Evolutionary conservation across 2,888 invertebrate species (phyloP), one percentile per base, ranked within the genome.

Genomic region (Mechanitis mazaeus): DNA sequence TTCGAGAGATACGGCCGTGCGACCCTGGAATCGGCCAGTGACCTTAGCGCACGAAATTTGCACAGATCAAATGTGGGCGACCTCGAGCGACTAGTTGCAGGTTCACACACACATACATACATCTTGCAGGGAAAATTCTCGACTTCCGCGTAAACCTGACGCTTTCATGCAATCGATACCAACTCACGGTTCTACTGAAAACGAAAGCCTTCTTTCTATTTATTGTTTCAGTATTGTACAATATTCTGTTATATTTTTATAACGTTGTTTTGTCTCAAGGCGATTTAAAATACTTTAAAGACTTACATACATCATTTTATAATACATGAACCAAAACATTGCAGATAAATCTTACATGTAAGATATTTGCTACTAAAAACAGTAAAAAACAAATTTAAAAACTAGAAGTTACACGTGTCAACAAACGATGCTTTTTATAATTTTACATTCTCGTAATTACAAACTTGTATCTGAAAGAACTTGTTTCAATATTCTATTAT

Each of bases 41-140:
- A 87, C 86, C 89, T 84, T 81, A 76, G 76, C 77, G 77, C 81
- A 81, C 87, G 79, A 88, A 89, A 87, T 90, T 90, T 89, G 89
- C 89, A 88, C 89, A 88, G 87, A 87, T 85, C 88, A 85, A 81
- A 89, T 90, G 90, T 90, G 88, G 90, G 88, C 89, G 90, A 87
- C 90, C 90, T 90, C 90, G 89, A 75, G 66, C 76, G 75, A 75
- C 72, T 83, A 81, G 85, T 81, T 88, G 88, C 88, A 88, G 83
- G 82, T 77, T 75, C 71, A 73, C 74, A 31, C 50, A 50, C 50
- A 50, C 78, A 74, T 76, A 75, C 74, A 75, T 73, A 74, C 76
- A 75, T 72, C 65, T 66, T 64, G 67, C 75, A 75, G 74, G 76
- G 81, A 85, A 86, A 85, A 85, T 84, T 84, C 79, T 83, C 79